Evolutionary conservation across 1,140 invertebrate species (phyloP).

Genomic region (roundworm (Caenorhabditis elegans)): WBcel235 BX284605.5:11252001-11252500

Average conservation of each 20-base stretch:
- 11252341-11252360: conserved; percentile 16
- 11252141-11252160: not conserved
- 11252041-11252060: not conserved
- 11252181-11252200: not conserved
- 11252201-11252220: not conserved
- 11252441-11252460: not conserved
- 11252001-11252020: not conserved
- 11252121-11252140: not conserved
- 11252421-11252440: not conserved
- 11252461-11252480: not conserved
- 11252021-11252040: not conserved
- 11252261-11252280: not conserved
- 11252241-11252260: too few species aligned
- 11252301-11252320: not conserved
- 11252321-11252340: not conserved
- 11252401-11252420: not conserved
- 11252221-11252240: too few species aligned
- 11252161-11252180: not conserved
- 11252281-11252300: conserved; percentile 19
- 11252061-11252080: not conserved
- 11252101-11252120: not conserved
- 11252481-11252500: not conserved
- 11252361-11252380: not conserved
- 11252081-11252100: not conserved
- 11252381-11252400: not conserved